Evolutionary conservation across 2,888 invertebrate genomes (phyloP), one percentile per base, ranked within the genome.

Genomic region (Danaus chrysippus): DNA sequence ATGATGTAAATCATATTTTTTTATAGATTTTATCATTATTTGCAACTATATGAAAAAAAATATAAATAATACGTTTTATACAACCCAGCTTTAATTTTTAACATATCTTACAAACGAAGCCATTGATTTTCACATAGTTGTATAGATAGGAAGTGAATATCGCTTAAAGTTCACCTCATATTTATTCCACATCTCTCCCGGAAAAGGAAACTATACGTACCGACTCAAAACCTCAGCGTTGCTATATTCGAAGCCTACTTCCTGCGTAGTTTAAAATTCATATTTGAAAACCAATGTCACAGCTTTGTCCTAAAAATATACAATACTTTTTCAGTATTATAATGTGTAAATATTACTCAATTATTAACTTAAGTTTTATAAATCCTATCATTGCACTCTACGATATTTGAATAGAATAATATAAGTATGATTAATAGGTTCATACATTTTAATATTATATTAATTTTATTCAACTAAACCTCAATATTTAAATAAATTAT

Each of bases 171-270:
- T 63, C 60, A 67, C 64, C 59, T 63, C 65, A 70, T 72, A 70
- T 73, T 70, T 71, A 72, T 73, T 76, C 73, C 70, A 68, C 66
- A 59, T 64, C 67, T 71, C 68, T 66, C 60, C 69, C 72, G 75
- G 76, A 74, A 75, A 70, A 66, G 72, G 73, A 74, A 78, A 76
- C 75, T 76, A 73, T 73, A 76, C 75, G 73, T 68, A 72, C 70
- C 68, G 67, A 65, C 62, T 67, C 67, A 71, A 34, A 73, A 72
- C 71, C 72, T 73, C 72, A 70, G 70, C 68, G 72, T 63, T 68
- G 70, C 70, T 74, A 72, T 68, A 70, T 75, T 75, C 75, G 76
- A 70, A 73, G 72, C 72, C 72, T 74, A 74, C 76, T 73, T 78
- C 79, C 79, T 74, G 68, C 62, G 67, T 65, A 69, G 66, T 71